Evolutionary conservation across 2,113 vertebrate genomes (phyloP).

Genomic region (Marmota monax): DNA sequence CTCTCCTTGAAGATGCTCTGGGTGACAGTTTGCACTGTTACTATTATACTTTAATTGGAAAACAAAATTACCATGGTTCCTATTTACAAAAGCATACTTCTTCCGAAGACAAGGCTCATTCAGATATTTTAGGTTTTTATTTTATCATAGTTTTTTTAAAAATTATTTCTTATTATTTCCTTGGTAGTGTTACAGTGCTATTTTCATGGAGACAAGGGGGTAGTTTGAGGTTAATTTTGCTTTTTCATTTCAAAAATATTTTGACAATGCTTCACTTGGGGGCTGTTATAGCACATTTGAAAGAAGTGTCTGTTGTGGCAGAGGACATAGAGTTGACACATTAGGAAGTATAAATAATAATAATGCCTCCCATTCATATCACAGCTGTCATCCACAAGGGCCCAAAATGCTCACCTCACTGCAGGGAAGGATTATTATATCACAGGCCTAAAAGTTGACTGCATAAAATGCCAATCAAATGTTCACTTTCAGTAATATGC

Average conservation of each 20-base stretch:
- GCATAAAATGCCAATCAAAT: slow-evolving; percentile 33
- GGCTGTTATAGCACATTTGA: slow-evolving; percentile 50
- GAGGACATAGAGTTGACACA: slow-evolving; percentile 60
- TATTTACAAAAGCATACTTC: slow-evolving; percentile 29
- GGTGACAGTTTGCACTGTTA: slow-evolving; percentile 6
- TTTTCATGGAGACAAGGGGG: slow-evolving; percentile 58
- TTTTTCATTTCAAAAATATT: slow-evolving; percentile 76
- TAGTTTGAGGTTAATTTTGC: slow-evolving; percentile 74
- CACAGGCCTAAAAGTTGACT: slow-evolving; percentile 39
- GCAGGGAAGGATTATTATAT: slow-evolving; percentile 43
- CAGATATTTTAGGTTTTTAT: slow-evolving; percentile 55
- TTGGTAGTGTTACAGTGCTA: background rate
- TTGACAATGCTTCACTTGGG: slow-evolving; percentile 68
- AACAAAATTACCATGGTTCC: slow-evolving; percentile 55
- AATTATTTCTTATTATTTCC: slow-evolving; percentile 66
- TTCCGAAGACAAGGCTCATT: slow-evolving; percentile 20
- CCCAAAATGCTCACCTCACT: background rate
- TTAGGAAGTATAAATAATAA: slow-evolving; percentile 72
- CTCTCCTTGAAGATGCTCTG: background rate
- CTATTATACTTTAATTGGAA: slow-evolving; percentile 64
- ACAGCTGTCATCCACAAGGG: slow-evolving; percentile 14
- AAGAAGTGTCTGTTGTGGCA: slow-evolving; percentile 61
- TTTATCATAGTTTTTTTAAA: slow-evolving; percentile 42
- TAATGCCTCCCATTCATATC: slow-evolving; percentile 46
- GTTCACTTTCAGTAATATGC: background rate